Evolutionary conservation across 1,140 invertebrate species (phyloP).

Genomic region (Tribolium castaneum): DNA sequence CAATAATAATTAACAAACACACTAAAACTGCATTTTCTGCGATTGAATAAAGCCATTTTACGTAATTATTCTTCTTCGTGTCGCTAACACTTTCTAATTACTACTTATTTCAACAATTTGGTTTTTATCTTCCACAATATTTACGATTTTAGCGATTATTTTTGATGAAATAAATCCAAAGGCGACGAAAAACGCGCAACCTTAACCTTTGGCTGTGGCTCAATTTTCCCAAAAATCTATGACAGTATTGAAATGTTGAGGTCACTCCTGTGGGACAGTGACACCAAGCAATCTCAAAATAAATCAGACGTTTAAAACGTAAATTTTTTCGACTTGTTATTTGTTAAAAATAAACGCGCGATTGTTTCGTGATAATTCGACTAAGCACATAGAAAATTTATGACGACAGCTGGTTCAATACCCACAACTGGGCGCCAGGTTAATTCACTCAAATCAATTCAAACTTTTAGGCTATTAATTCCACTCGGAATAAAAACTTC

Average conservation of each 20-base stretch:
- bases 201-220: not conserved
- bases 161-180: too few relatives aligned
- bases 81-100: too few relatives aligned
- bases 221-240: not conserved
- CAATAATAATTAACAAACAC: too few relatives aligned
- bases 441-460: not conserved
- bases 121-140: too few relatives aligned
- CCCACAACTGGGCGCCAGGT: not conserved
- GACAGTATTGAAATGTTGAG: not conserved
- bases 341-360: not conserved
- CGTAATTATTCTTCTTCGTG: too few relatives aligned
- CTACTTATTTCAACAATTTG: too few relatives aligned
- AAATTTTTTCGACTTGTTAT: not conserved
- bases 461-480: not conserved
- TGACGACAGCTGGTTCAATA: not conserved
- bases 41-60: too few relatives aligned
- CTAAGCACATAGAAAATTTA: not conserved
- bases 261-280: not conserved
- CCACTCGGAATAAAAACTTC: not conserved
- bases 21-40: too few relatives aligned
- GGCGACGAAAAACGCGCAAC: not conserved
- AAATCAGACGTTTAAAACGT: not conserved
- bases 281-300: not conserved
- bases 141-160: too few relatives aligned
- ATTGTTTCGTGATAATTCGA: not conserved